Conservation (phyloP, 1,140 invertebrate species). For the Heliothis subflexa region DNA sequence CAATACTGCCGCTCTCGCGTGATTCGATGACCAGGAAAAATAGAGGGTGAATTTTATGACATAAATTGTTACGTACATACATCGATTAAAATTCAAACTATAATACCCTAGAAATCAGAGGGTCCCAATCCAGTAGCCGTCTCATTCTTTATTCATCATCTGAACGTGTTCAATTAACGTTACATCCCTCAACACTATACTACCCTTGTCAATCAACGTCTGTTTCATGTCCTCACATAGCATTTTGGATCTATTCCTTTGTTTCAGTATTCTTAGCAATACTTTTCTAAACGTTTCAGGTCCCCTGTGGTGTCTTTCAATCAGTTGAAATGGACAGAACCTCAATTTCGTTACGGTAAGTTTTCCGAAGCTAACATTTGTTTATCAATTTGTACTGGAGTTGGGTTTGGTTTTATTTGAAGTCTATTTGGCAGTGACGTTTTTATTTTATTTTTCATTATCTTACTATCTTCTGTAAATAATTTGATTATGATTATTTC, state of each 20-base stretch:
- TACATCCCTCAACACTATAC: constrained; percentile 38
- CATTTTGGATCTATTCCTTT: constrained; percentile 39
- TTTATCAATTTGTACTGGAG: neutral
- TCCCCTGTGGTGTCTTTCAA: constrained; percentile 12
- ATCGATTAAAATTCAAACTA: neutral
- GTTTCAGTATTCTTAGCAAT: constrained; percentile 20
- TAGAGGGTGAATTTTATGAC: too few species aligned
- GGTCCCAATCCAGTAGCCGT: neutral
- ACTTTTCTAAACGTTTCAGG: constrained; percentile 16
- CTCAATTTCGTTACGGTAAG: neutral
- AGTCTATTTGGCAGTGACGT: too few species aligned
- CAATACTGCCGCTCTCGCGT: too few species aligned
- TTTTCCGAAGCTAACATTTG: neutral
- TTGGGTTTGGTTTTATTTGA: neutral
- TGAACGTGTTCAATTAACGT: constrained; percentile 46
- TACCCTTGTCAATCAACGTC: constrained; percentile 48
- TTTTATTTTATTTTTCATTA: too few species aligned
- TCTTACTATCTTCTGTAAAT: too few species aligned
- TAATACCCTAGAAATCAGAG: neutral
- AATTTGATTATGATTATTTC: too few species aligned
- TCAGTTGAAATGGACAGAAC: neutral
- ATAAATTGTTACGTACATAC: too few species aligned
- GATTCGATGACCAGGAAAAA: too few species aligned
- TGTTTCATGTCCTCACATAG: constrained; percentile 31
- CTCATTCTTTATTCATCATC: constrained; percentile 44